Evolutionary conservation across 2,797 vertebrate species (phyloP).

Genomic region (Coregonus ussuriensis): DNA sequence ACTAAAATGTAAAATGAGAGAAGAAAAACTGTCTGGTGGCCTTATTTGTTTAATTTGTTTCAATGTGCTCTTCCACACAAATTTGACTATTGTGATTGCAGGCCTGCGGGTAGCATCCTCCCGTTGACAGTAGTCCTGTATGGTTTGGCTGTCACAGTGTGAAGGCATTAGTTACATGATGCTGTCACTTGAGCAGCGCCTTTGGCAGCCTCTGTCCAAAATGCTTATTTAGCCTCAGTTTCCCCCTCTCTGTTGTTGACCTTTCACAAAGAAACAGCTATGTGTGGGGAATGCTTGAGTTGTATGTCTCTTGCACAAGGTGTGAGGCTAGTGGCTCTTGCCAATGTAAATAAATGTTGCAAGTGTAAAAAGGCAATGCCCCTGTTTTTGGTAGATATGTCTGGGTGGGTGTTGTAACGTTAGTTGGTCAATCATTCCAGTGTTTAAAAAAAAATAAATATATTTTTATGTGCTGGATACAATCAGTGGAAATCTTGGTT

Average conservation of each 20-base stretch:
- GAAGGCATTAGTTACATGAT: slow-evolving; percentile 23
- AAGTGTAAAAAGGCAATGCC: slow-evolving; percentile 3
- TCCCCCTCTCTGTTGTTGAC: slow-evolving; percentile 27
- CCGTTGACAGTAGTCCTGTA: slow-evolving; percentile 17
- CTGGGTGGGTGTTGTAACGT: neutral
- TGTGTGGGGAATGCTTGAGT: slow-evolving; percentile 27
- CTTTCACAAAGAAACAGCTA: slow-evolving; percentile 54
- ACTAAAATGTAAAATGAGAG: too few relatives aligned
- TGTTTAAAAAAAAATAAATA: neutral
- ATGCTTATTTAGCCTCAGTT: slow-evolving; percentile 38
- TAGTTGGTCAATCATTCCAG: neutral
- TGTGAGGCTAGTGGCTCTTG: slow-evolving; percentile 29
- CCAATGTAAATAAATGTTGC: slow-evolving; percentile 31
- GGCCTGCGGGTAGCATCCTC: slow-evolving; percentile 4
- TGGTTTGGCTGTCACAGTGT: slow-evolving; percentile 27
- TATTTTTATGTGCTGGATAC: neutral
- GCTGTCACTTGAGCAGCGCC: slow-evolving; percentile 36
- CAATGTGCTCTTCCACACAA: slow-evolving; percentile 1
- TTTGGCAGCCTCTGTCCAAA: slow-evolving; percentile 31
- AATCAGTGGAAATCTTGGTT: neutral
- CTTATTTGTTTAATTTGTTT: slow-evolving; percentile 19
- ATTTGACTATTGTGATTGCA: slow-evolving; percentile 26
- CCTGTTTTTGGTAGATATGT: neutral
- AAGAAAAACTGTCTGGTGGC: neutral
- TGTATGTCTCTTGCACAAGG: slow-evolving; percentile 27